Base-by-base conservation (phyloP, 2,888 invertebrate species). In the Dendrolimus houi region DNA sequence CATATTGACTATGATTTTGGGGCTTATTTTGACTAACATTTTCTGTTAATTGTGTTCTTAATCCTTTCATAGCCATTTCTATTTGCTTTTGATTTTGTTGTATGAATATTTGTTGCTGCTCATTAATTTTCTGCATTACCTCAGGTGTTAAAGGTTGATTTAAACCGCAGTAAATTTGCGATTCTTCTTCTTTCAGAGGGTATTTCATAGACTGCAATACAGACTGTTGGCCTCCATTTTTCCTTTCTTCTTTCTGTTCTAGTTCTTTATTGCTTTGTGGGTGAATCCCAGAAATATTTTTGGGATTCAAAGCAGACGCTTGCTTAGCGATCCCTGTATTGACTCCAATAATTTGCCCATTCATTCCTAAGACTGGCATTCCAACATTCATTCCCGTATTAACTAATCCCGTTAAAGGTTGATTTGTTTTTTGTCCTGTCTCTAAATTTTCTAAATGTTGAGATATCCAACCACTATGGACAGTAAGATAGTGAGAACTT, bases 321-420 rank as follows among this genome's bases (percentile, higher is more conserved):
- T 85, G 79, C 67, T 84, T 85, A 62, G 73, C 76, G 61, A 74
- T 82, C 12, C 82, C 80, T 42, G 91, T 91, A 69, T 93, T 92
- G 9, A 93, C 87, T 52, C 92, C 92, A 58, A 93, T 92, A 55
- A 93, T 85, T 76, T 93, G 93, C 54, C 93, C 93, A 63, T 92
- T 92, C 0, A 92, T 91, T 9, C 92, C 92, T 59, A 93, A 74
- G 52, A 93, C 85, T 3, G 88, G 87, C 62, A 86, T 64, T 41
- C 87, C 87, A 3, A 81, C 75, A 58, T 80, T 81, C 2, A 78
- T 65, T 10, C 80, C 58, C 8, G 72, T 71, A 59, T 75, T 79
- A 40, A 70, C 60, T 52, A 73, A 62, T 54, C 67, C 68, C 47
- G 74, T 59, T 52, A 72, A 56, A 2, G 68, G 57, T 56, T 71